Evolutionary conservation across 2,797 vertebrate genomes (phyloP), one percentile per base, ranked within the genome.

Genomic region (Orestias chungarensis): DNA sequence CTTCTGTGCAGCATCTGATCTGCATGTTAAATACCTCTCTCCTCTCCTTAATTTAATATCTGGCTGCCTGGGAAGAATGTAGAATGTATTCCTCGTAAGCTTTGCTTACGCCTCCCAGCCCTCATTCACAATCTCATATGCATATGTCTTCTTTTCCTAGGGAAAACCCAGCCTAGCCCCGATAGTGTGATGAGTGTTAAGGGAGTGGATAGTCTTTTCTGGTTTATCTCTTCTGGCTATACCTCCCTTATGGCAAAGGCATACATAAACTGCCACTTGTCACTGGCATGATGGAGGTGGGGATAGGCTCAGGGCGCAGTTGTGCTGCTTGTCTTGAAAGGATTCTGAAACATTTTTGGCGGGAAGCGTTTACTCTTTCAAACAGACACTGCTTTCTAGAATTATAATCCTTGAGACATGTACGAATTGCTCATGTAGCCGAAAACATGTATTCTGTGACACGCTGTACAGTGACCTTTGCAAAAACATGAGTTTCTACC

Each of bases 21-120:
- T 91, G 88, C 87, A 91, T 91, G 83, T 89, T 92, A 93, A 92
- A 91, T 89, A 90, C 86, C 76, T 72, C 64, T 73, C 65, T 86
- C 49, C 40, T 31, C 49, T 57, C 50, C 55, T 84, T 87, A 85
- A 92, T 91, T 91, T 90, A 88, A 92, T 91, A 88, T 92, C 83
- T 84, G 66, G 49, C 75, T 78, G 42, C n/a, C 57, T 20, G 64
- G 33, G 70, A 85, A 80, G 73, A 89, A 86, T 86, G 75, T 81
- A 81, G 81, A 89, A 82, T 85, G 79, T 65, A 74, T 70, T 77
- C 79, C 79, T 86, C 78, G 72, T 78, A 88, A 86, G 83, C 71
- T 65, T 55, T 72, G 50, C 73, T 68, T 46, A 75, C 72, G 76
- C 68, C 77, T 73, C 80, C 54, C 79, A 81, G 83, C 64, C 31